These are phyloP conservation scores for Sapayoa aenigma DNA, from an alignment of 2,113 vertebrate genomes.

Conservation along the genomic window DNA sequence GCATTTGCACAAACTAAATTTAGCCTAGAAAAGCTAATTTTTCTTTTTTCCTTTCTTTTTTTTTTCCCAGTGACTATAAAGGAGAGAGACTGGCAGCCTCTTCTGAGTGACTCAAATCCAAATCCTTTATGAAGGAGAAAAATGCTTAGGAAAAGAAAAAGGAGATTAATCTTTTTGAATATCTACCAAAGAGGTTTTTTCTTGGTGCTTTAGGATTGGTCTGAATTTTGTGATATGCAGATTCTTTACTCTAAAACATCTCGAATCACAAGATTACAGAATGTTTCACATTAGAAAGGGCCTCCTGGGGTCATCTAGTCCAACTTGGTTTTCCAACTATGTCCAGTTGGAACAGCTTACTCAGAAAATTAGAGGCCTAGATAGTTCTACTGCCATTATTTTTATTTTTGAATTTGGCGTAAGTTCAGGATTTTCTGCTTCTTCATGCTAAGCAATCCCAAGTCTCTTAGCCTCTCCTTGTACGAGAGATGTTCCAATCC, in stretches of 20 bases:
- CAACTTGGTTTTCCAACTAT: not conserved
- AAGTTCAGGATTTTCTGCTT: not conserved
- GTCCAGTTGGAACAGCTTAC: not conserved
- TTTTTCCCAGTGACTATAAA: accelerated
- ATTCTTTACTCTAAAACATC: not conserved
- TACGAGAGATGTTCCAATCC: not conserved
- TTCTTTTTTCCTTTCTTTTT: not conserved
- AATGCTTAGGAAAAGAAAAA: not conserved
- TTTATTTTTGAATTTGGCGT: not conserved
- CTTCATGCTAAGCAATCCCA: not conserved
- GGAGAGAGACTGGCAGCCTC: not conserved
- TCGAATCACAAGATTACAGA: not conserved
- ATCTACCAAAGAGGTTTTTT: accelerated
- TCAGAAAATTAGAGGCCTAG: not conserved
- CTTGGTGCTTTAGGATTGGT: not conserved
- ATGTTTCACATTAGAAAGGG: not conserved
- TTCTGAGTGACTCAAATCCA: not conserved
- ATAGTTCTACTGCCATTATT: not conserved
- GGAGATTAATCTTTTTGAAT: not conserved
- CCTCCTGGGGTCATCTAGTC: not conserved
- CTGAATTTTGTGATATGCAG: not conserved
- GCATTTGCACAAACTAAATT: not conserved
- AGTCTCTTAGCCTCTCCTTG: not conserved
- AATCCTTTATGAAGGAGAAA: not conserved
- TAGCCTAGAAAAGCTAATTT: not conserved